These are phyloP conservation scores for Rhinogobius similis DNA, from an alignment of 2,113 vertebrate species.

Conservation along the genomic window DNA sequence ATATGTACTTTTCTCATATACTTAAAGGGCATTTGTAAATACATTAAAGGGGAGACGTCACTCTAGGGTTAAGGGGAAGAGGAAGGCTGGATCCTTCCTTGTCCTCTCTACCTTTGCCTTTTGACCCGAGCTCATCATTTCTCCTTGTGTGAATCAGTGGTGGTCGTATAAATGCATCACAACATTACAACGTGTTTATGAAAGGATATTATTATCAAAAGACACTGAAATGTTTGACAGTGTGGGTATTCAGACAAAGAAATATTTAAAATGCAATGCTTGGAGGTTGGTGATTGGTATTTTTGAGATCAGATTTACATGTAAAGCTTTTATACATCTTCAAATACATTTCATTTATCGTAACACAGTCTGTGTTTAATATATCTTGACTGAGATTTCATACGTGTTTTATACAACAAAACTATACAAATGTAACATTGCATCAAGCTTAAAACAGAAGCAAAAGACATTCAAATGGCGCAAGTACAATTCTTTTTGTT, in stretches of 20 bases:
- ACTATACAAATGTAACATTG: conserved; percentile 2
- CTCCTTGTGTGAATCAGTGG: conserved; percentile 53
- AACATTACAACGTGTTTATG: conserved; percentile 59
- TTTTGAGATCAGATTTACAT: conserved; percentile 37
- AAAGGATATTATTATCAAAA: conserved; percentile 53
- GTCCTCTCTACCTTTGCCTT: conserved; percentile 40
- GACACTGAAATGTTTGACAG: conserved; percentile 41
- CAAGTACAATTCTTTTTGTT: conserved; percentile 38
- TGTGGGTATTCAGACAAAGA: conserved; percentile 36
- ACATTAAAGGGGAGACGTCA: conserved; percentile 42
- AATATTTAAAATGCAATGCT: conserved; percentile 41
- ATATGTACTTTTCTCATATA: conserved; percentile 74
- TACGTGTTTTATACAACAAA: conserved; percentile 18
- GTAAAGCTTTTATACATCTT: conserved; percentile 31
- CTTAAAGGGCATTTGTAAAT: conserved; percentile 78
- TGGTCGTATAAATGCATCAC: conserved; percentile 46
- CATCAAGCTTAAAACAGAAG: conserved; percentile 18
- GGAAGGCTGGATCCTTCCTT: conserved; percentile 88
- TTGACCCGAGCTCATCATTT: conserved; percentile 32
- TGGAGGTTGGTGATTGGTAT: conserved; percentile 19
- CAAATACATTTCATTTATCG: conserved; percentile 14
- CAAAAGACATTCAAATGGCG: conserved; percentile 46
- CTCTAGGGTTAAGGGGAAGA: conserved; percentile 29
- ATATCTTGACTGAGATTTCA: conserved; percentile 18
- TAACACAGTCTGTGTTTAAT: conserved; percentile 16